Percentiles rank a stretch among this genome's conserved stretches.
Conservation (phyloP, 2,113 vertebrate species). For the Syrrhaptes paradoxus region DNA sequence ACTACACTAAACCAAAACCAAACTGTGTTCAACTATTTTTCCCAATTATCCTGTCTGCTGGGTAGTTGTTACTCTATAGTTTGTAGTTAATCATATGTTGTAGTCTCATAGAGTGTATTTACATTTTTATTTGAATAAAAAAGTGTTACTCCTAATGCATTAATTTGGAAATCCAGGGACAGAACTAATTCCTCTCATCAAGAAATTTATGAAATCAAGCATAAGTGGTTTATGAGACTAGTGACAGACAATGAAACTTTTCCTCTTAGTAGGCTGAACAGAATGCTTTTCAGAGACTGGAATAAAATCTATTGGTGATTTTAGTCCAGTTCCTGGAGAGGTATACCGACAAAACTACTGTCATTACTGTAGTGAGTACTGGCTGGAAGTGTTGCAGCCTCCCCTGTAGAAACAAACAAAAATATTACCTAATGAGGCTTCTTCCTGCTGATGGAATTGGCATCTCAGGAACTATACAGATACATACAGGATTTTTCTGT, state of each 20-base stretch:
- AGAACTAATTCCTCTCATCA: neutral
- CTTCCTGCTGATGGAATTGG: neutral
- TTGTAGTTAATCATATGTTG: neutral
- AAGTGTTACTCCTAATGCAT: neutral
- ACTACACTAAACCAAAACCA: neutral
- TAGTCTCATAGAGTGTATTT: neutral
- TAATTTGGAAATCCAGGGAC: neutral
- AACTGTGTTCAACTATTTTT: constrained; percentile 27
- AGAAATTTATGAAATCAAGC: neutral
- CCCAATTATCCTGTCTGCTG: constrained; percentile 6
- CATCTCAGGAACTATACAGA: neutral
- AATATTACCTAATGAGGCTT: neutral
- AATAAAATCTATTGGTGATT: neutral
- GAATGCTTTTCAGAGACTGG: neutral
- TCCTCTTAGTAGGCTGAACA: neutral
- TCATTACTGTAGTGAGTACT: neutral
- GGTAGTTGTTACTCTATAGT: neutral
- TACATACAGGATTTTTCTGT: neutral
- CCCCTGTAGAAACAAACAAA: neutral
- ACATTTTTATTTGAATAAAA: neutral
- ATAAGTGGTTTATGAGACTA: neutral
- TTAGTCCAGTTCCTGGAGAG: neutral
- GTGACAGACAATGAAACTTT: neutral
- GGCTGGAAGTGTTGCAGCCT: neutral
- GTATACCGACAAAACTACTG: neutral